These are phyloP conservation scores for Pipa parva DNA, from an alignment of 2,113 vertebrate species.

Conservation along the genomic window DNA sequence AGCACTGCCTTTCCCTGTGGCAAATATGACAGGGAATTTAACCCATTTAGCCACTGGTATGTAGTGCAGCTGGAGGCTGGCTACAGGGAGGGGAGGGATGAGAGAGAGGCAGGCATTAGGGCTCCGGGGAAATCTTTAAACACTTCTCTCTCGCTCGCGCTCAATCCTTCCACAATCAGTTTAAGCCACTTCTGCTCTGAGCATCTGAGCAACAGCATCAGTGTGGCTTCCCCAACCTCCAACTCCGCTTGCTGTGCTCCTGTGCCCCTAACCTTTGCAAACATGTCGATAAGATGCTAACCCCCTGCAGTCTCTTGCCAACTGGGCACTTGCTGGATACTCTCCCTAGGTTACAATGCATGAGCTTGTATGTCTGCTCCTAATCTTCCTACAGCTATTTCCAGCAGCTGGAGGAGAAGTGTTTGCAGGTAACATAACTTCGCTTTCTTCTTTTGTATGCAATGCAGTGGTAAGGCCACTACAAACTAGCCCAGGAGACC, in stretches of 20 bases:
- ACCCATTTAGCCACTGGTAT: slow-evolving; percentile 7
- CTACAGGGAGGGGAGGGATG: slow-evolving; percentile 7
- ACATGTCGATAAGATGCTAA: slow-evolving; percentile 31
- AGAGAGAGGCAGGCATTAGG: slow-evolving; percentile 39
- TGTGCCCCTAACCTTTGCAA: slow-evolving; percentile 10
- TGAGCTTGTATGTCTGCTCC: slow-evolving; percentile 17
- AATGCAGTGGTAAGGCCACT: background rate
- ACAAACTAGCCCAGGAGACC: no score
- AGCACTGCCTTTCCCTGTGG: slow-evolving; percentile 11
- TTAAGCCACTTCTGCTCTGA: slow-evolving; percentile 26
- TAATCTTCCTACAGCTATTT: slow-evolving; percentile 28
- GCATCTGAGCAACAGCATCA: slow-evolving; percentile 18
- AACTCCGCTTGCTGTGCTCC: background rate
- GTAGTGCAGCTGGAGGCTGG: slow-evolving; percentile 16
- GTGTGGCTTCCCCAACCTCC: background rate
- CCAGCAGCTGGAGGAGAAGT: slow-evolving; percentile 23
- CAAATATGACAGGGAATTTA: slow-evolving; percentile 20
- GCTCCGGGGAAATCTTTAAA: slow-evolving; percentile 43
- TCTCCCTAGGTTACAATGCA: slow-evolving; percentile 25
- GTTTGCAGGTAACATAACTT: slow-evolving; percentile 34
- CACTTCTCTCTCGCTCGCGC: slow-evolving; percentile 35
- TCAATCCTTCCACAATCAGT: slow-evolving; percentile 38
- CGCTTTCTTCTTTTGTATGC: background rate
- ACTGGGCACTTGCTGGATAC: slow-evolving; percentile 30
- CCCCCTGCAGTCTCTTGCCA: background rate